Conservation (phyloP, 1,140 invertebrate species). For the Stenopsyche tienmushanensis region DNA sequence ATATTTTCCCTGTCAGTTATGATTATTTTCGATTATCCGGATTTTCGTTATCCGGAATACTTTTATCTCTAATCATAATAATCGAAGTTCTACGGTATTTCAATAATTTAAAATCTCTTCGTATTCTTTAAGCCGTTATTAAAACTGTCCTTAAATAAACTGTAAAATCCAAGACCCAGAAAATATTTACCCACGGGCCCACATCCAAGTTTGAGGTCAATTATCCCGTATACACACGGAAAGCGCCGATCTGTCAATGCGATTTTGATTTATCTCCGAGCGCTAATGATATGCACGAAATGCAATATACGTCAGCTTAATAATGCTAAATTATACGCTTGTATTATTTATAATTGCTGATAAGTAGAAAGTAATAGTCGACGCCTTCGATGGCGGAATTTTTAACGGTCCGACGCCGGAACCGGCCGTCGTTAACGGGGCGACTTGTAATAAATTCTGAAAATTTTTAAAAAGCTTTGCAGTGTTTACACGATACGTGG, state of each 20-base stretch:
- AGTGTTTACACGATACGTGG: constrained; percentile 25
- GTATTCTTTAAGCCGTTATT: too few relatives aligned
- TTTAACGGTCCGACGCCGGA: background rate
- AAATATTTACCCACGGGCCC: too few relatives aligned
- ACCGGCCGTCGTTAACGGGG: background rate
- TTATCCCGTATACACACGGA: background rate
- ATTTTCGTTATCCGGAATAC: too few relatives aligned
- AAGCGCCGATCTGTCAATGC: background rate
- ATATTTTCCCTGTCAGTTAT: too few relatives aligned
- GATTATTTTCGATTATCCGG: too few relatives aligned
- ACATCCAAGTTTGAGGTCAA: background rate
- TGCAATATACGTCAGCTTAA: background rate
- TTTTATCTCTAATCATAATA: too few relatives aligned
- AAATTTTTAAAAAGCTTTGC: constrained; percentile 25
- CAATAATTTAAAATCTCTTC: too few relatives aligned
- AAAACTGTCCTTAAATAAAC: background rate
- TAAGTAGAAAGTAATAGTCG: background rate
- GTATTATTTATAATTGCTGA: background rate
- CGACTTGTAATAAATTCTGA: constrained; percentile 14
- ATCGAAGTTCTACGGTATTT: too few relatives aligned
- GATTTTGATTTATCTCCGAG: background rate
- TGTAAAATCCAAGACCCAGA: background rate
- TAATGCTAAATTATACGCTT: background rate
- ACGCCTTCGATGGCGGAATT: too few relatives aligned
- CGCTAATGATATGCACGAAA: background rate